phyloP scores from a whole-genome alignment of 2,888 invertebrate species.

The Eupithecia dodoneata region DNA sequence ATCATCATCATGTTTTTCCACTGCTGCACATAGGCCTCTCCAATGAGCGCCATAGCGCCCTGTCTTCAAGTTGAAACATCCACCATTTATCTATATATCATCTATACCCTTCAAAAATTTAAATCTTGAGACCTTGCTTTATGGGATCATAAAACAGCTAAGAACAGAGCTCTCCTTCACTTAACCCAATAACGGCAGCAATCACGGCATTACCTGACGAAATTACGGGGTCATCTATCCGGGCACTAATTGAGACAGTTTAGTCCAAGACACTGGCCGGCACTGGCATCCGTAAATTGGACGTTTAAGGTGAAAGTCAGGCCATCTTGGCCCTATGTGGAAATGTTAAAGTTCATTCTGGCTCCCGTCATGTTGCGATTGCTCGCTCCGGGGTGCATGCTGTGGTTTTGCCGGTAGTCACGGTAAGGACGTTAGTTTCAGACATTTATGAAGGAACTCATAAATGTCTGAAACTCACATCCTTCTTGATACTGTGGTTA shows the following conservation, averaged over 20 bases:
- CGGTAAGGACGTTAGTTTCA: slow-evolving; percentile 48
- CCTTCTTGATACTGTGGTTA: too few species aligned
- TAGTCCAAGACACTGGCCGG: slow-evolving; percentile 76
- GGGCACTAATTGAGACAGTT: slow-evolving; percentile 83
- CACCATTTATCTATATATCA: too few species aligned
- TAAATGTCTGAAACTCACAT: too few species aligned
- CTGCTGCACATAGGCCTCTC: too few species aligned
- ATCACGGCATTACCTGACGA: slow-evolving; percentile 69
- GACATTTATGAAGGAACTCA: slow-evolving; percentile 1
- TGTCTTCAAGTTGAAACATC: too few species aligned
- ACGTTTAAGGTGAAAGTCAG: slow-evolving; percentile 81
- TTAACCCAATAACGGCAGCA: slow-evolving; percentile 73
- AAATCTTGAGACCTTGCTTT: background rate
- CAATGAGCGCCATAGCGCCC: too few species aligned
- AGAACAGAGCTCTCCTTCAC: slow-evolving; percentile 55
- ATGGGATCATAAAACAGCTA: slow-evolving; percentile 24
- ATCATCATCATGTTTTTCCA: too few species aligned
- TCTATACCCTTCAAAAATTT: background rate
- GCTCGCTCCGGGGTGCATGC: slow-evolving; percentile 69
- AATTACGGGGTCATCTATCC: slow-evolving; percentile 81
- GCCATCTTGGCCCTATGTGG: slow-evolving; percentile 71
- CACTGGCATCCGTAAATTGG: slow-evolving; percentile 78
- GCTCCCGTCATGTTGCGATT: slow-evolving; percentile 75
- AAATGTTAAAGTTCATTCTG: slow-evolving; percentile 79
- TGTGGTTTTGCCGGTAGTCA: slow-evolving; percentile 51